Evolutionary conservation across 2,888 invertebrate species (phyloP), one percentile per base, ranked within the genome.

Genomic region (Drepana falcataria): DNA sequence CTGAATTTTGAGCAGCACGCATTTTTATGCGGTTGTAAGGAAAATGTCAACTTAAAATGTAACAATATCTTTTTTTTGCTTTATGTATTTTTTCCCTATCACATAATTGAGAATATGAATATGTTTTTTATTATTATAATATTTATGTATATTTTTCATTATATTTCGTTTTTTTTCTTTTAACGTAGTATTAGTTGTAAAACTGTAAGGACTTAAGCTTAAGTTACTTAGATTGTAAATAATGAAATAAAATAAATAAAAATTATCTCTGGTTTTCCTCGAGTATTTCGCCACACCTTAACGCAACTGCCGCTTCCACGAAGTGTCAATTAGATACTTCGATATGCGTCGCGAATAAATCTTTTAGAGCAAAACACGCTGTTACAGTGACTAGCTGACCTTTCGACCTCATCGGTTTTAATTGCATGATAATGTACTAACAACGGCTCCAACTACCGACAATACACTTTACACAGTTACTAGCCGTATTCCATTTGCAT

Each of bases 391-490:
- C 60, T 60, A 52, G 4, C 35, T 3, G 56, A 66, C 61, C 66
- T 62, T 52, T 52, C 54, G 60, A 66, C 68, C 65, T 58, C 64
- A 63, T 69, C 60, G 61, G 60, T 60, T 64, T 61, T 68, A 66
- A 71, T 62, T 66, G 58, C 57, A 51, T 37, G 53, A 63, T 64
- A 63, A 58, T 51, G 5, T 51, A 37, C 40, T 21, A 21, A 35
- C 33, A 47, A 49, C 51, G 40, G 9, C 51, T 3, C 33, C 34
- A 4, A 33, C 34, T 41, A 51, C 40, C 49, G 2, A 2, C 9
- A 51, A 4, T 33, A 41, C 4, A 41, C 40, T 7, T 41, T 35
- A 41, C 35, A 6, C 33, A 4, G 34, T 51, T 41, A 40, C 3
- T 34, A 51, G 33, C 51, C 9, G 40, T 49, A 40, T 40, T 7